A percentile compares a stretch with the other conserved stretches of the same genome.
phyloP scores from a whole-genome alignment of 2,113 vertebrate genomes.

The Aspidoscelis tigris region DNA sequence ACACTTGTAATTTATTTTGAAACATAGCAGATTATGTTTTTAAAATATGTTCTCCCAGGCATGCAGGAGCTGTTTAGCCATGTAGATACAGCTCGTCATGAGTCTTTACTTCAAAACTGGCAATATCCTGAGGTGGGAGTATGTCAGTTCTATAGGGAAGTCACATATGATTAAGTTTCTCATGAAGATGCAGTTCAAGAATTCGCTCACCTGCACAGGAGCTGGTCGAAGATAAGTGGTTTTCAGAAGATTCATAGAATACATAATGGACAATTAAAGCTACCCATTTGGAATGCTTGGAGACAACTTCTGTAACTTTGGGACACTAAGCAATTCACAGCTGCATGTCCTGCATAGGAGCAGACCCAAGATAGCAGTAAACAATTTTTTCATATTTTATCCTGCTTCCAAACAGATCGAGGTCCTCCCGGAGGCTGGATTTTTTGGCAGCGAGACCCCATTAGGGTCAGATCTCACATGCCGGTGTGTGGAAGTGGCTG shows the following conservation, averaged over 20 bases:
- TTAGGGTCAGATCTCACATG: too few relatives aligned
- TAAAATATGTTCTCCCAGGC: not conserved
- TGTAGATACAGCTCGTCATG: not conserved
- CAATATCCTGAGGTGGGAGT: not conserved
- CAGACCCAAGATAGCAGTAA: not conserved
- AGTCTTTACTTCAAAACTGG: not conserved
- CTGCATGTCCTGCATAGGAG: not conserved
- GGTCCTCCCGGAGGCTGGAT: too few relatives aligned
- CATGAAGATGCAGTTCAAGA: not conserved
- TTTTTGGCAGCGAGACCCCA: too few relatives aligned
- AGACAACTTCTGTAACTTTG: not conserved
- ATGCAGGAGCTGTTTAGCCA: not conserved
- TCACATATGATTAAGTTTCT: too few relatives aligned
- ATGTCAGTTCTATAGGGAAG: not conserved
- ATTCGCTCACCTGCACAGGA: not conserved
- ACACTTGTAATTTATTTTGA: not conserved
- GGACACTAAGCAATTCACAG: not conserved
- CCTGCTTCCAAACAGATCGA: too few relatives aligned
- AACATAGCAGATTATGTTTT: not conserved
- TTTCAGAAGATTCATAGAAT: not conserved
- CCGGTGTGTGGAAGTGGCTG: too few relatives aligned
- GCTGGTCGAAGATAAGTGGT: not conserved
- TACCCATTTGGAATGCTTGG: not conserved
- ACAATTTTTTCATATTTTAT: not conserved
- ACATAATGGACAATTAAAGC: not conserved